Evolutionary conservation across 2,113 vertebrate genomes (phyloP).

Genomic region (Rhinolophus sinicus): DNA sequence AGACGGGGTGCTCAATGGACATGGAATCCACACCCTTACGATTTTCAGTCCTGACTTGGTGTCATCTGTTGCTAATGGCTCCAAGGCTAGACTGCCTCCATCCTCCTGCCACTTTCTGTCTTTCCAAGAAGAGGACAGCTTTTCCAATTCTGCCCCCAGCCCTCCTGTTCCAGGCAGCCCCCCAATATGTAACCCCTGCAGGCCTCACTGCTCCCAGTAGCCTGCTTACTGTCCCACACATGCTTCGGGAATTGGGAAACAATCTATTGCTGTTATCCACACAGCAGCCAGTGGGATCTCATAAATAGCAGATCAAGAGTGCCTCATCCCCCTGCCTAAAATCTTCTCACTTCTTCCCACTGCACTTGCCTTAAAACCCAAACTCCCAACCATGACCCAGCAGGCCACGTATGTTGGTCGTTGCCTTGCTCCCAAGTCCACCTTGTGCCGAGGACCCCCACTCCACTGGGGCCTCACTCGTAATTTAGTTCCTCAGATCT

Average conservation of each 20-base stretch:
- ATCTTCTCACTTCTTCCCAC: neutral
- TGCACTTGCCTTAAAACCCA: neutral
- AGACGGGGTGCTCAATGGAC: fast-evolving
- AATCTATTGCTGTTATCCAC: neutral
- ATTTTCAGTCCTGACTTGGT: no score
- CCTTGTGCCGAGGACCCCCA: no score
- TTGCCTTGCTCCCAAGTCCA: neutral
- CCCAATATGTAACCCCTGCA: no score
- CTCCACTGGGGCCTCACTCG: fast-evolving
- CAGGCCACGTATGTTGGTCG: fast-evolving
- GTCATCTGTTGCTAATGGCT: neutral
- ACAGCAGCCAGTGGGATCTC: neutral
- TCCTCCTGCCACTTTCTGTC: neutral
- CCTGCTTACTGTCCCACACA: neutral
- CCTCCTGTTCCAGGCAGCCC: neutral
- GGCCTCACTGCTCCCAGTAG: fast-evolving
- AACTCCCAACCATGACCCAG: neutral
- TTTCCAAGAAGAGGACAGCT: neutral
- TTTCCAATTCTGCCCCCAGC: neutral
- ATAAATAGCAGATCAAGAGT: neutral
- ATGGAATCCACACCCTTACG: fast-evolving
- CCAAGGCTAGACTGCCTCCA: neutral
- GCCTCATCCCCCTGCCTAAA: neutral
- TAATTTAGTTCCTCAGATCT: neutral
- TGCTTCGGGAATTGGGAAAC: neutral